Base-by-base conservation (phyloP, 2,888 invertebrate species). In the Lumbricus terrestris region DNA sequence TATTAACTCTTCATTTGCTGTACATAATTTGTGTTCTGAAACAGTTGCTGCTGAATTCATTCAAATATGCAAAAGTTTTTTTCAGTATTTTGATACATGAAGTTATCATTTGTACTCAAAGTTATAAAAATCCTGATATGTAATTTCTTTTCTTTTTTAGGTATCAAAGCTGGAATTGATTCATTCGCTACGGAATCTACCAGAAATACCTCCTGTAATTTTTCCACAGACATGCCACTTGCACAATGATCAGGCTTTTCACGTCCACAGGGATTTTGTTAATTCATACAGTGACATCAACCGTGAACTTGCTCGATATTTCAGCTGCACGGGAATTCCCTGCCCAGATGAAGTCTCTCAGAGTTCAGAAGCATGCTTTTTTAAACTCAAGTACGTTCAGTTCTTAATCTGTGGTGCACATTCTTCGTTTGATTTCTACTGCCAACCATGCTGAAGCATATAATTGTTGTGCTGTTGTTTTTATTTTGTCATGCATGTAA, bases 261-360 rank as follows among this genome's bases (percentile, higher is more conserved):
- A 92, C 91, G 92, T 94, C 82, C 93, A 93, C 40, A 90, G 92
- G 82, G 89, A 93, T 15, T 92, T 92, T 90, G 91, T 93, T 13
- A 90, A 91, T 16, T 92, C 92, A 13, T 91, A 91, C 47, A 29
- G 83, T 0, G 93, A 93, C 18, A 93, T 94, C 91, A 93, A 93
- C 92, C 90, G 91, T 47, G 94, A 93, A 89, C 91, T 94, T 11
- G 93, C 94, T 13, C 92, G 92, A 33, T 93, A 92, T 91, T 94
- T 94, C 91, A 93, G 93, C 89, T 91, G 91, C 29, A 92, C 91
- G 29, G 91, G 93, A 89, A 91, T 90, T 18, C 90, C 91, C 0
- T 89, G 89, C 69, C 89, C 89, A n/a, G 40, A 40, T 34, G 88
- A 88, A 23, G 88, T 89, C 15, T 34, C 37, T n/a, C 35, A 82